A percentile compares a stretch with the other conserved stretches of the same genome.
These are phyloP conservation scores for Dendropsophus ebraccatus DNA, from an alignment of 2,113 vertebrate genomes.

Conservation along the genomic window DNA sequence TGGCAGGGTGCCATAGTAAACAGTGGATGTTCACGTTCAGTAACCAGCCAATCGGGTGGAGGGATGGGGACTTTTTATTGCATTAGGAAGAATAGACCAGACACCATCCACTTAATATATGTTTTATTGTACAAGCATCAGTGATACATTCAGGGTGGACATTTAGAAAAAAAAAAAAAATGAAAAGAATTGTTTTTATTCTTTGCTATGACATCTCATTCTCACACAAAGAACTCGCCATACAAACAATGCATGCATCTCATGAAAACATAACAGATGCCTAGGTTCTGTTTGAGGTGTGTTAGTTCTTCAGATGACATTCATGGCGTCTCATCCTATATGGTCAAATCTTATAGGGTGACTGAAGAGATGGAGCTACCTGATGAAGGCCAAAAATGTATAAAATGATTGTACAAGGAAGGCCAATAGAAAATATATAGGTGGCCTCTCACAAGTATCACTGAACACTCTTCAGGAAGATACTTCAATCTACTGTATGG, in stretches of 20 bases:
- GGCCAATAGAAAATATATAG: background rate
- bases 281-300: background rate
- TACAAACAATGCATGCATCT: background rate
- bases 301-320: background rate
- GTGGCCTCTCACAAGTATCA: no score
- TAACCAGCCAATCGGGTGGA: no score
- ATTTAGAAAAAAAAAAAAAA: background rate
- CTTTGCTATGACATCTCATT: background rate
- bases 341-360: background rate
- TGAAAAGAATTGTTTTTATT: no score
- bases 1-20: background rate
- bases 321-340: background rate
- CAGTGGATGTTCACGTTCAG: background rate
- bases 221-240: background rate
- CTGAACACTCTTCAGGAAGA: no score
- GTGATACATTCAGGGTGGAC: slow-evolving; percentile 29
- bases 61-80: no score
- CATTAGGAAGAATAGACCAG: background rate
- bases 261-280: background rate
- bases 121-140: slow-evolving; percentile 37
- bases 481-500: no score
- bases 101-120: background rate
- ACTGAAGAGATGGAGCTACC: background rate
- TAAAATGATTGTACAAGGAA: no score
- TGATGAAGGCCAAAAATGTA: no score